These are phyloP conservation scores for Rhyzopertha dominica DNA, from an alignment of 1,140 invertebrate species.

Conservation along the genomic window DNA sequence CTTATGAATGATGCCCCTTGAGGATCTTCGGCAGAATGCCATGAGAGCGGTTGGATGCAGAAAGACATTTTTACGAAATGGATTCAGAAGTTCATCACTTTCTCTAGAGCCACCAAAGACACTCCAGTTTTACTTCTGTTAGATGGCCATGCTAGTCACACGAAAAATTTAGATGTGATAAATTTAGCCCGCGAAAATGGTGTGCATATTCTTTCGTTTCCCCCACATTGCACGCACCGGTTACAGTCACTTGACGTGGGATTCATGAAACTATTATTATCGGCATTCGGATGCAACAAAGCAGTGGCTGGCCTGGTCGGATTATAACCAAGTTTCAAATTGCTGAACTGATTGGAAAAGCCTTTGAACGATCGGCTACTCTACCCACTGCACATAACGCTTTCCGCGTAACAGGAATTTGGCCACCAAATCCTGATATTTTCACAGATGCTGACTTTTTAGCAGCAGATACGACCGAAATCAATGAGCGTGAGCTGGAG, in stretches of 20 bases:
- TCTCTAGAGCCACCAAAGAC: conserved; percentile 17
- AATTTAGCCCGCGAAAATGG: conserved; percentile 23
- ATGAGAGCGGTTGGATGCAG: conserved; percentile 31
- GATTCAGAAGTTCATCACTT: conserved; percentile 28
- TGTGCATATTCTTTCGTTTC: conserved; percentile 25
- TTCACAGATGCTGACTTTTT: conserved; percentile 39
- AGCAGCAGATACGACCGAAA: conserved; percentile 26
- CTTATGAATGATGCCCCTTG: conserved; percentile 32
- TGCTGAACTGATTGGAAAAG: conserved; percentile 33
- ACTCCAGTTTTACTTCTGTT: conserved; percentile 28
- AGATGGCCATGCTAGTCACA: conserved; percentile 29
- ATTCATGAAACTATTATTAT: conserved; percentile 26
- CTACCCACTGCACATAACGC: conserved; percentile 38
- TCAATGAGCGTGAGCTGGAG: background rate
- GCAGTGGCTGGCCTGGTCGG: conserved; percentile 10
- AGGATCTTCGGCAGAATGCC: conserved; percentile 16
- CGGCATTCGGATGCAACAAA: conserved; percentile 41
- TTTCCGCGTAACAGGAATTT: conserved; percentile 41
- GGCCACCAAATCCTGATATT: conserved; percentile 33
- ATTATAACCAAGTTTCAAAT: conserved; percentile 32
- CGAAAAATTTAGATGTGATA: conserved; percentile 29
- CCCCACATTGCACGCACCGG: conserved; percentile 29
- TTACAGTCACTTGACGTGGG: conserved; percentile 36
- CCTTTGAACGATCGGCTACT: conserved; percentile 36
- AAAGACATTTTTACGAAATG: conserved; percentile 26